Base-by-base conservation (phyloP, 1,140 invertebrate genomes). In the Sitobion miscanthi region DNA sequence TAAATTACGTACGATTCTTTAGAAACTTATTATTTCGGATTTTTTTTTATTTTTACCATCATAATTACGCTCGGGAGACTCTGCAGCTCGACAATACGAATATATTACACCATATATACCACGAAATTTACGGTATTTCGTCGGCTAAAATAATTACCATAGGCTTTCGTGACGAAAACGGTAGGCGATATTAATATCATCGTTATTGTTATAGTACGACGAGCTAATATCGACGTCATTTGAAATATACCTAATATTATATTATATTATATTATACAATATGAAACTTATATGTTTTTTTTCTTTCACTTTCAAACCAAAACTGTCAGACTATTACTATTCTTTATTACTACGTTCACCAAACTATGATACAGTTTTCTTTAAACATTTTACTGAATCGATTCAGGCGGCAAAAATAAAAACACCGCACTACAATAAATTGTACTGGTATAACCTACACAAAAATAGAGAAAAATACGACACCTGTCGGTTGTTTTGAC, bases 11-110 rank as follows among this genome's bases (percentile, higher is more conserved):
- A 49, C 45, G 6, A 87, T 49, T 49, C 86, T 49, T 87, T 87
- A 87, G 86, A 87, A 87, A 49, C 30, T 87, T 49, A 87, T 87
- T 87, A 87, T 87, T 87, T 87, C 7, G 30, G 45, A 49, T 87
- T 87, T 87, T 25, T 25, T 45, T 86, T 49, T 21, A n/a, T 47
- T 49, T 30, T 49, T 87, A 20, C 17, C 86, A 87, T n/a, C 47
- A 35, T n/a, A 47, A 87, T n/a, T 49, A 87, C 30, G 45, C 86
- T 49, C 8, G 9, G 14, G 42, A 47, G 45, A 49, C 25, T 38
- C 4, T 82, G 14, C 30, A n/a, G 30, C 14, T 69, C 21, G 30
- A 0, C 11, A 14, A n/a, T 17, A n/a, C 62, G 11, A n/a, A n/a
- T n/a, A 69, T 69, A n/a, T n/a, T 69, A 57, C 23, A 57, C 7